Evolutionary conservation across 2,888 invertebrate genomes (phyloP).

Genomic region (Latheticus oryzae): DNA sequence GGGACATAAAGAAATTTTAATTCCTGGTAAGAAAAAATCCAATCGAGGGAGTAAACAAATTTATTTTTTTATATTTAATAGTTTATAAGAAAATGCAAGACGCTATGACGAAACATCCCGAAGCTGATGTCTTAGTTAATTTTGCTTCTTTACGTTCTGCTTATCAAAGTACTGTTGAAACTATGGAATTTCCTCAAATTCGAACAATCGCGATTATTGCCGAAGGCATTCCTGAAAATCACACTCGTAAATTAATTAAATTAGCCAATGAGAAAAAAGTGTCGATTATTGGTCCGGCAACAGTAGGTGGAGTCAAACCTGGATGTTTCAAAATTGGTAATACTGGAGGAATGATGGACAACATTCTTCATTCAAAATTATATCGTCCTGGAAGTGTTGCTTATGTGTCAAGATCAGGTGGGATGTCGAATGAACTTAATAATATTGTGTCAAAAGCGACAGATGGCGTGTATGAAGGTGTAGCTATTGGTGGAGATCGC

Average conservation of each 20-base stretch:
- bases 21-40: too few species aligned
- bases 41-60: not conserved
- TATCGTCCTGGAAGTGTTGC: slow-evolving; percentile 97
- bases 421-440: slow-evolving; percentile 99
- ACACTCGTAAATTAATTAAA: slow-evolving; percentile 93
- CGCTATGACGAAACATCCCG: slow-evolving; percentile 93
- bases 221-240: slow-evolving; percentile 99
- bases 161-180: slow-evolving; percentile 95
- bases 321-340: slow-evolving; percentile 99
- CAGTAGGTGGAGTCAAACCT: slow-evolving; percentile 97
- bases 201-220: slow-evolving; percentile 98
- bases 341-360: slow-evolving; percentile 99
- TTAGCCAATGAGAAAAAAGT: slow-evolving; percentile 81
- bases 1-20: slow-evolving; percentile 97
- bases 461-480: slow-evolving; percentile 97
- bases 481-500: slow-evolving; percentile 96
- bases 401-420: slow-evolving; percentile 98
- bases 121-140: slow-evolving; percentile 95
- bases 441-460: slow-evolving; percentile 97
- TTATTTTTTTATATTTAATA: too few species aligned
- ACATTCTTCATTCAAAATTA: slow-evolving; percentile 95
- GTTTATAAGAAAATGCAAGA: slow-evolving; percentile 98
- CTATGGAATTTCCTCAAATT: slow-evolving; percentile 93
- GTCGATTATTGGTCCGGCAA: slow-evolving; percentile 76
- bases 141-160: slow-evolving; percentile 98